Evolutionary conservation across 2,888 invertebrate species (phyloP), one percentile per base, ranked within the genome.

Genomic region (Xestia rhomboidea): DNA sequence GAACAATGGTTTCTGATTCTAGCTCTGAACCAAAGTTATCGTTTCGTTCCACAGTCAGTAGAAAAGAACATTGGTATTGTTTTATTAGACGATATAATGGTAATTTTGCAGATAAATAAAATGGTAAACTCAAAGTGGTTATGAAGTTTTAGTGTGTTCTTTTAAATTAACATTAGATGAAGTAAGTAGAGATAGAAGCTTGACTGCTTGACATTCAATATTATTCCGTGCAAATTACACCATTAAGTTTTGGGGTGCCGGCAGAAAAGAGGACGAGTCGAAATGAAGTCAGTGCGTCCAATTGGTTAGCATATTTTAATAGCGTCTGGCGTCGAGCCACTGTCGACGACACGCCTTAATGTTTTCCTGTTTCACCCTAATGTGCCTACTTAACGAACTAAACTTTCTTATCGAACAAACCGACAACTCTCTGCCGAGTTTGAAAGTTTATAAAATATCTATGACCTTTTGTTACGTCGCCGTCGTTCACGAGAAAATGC

Each of bases 341-440:
- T 93, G 93, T 90, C 93, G 93, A 89, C 93, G 93, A 94, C 94
- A 93, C 93, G 89, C 93, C 93, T 92, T 94, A 95, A 96, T 95
- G 95, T 95, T 95, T 95, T 95, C 95, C 95, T 95, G 95, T 94
- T 95, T 92, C 93, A 91, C 93, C 94, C 93, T 95, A 96, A 96
- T 95, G 96, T 95, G 93, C 93, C 95, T 95, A 95, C 95, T 95
- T 95, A 96, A 95, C 94, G 92, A 95, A 95, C 95, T 95, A 93
- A 95, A 96, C 94, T 95, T 95, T 96, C 95, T 95, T 96, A 96
- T 96, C 95, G 91, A 92, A 93, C 93, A 92, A 93, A 95, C 95
- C 93, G 91, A 95, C 94, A 94, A 93, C 93, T 93, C 89, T 88
- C 92, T 89, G 90, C 87, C 77, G 88, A 93, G 91, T 92, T 93